Percentiles rank a stretch among this genome's conserved stretches.
These are phyloP conservation scores for Pseudomyrmex concolor DNA, from an alignment of 1,140 invertebrate species.

Conservation along the genomic window DNA sequence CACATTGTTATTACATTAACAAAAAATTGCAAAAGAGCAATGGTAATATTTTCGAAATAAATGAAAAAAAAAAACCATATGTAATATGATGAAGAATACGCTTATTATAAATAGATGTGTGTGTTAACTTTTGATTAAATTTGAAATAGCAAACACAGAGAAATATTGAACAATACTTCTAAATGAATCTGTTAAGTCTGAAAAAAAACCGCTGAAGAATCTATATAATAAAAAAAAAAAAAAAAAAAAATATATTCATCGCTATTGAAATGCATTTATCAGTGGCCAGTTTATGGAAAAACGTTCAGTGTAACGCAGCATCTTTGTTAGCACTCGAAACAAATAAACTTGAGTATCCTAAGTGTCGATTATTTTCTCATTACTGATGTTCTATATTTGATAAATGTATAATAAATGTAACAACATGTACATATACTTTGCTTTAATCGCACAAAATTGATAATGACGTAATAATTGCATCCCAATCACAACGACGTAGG, in stretches of 20 bases:
- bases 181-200: background rate
- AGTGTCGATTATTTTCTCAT: slow-evolving; percentile 36
- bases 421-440: slow-evolving; percentile 15
- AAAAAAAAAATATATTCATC: too few relatives aligned
- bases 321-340: slow-evolving; percentile 39
- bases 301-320: slow-evolving; percentile 34
- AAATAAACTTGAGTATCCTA: slow-evolving; percentile 37
- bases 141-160: background rate
- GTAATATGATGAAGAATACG: too few relatives aligned
- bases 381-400: slow-evolving; percentile 15
- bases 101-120: background rate
- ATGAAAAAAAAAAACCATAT: too few relatives aligned
- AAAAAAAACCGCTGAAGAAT: slow-evolving; percentile 43
- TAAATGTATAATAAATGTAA: slow-evolving; percentile 6
- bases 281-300: slow-evolving; percentile 22
- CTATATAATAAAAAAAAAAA: too few relatives aligned
- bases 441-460: background rate
- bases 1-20: too few relatives aligned
- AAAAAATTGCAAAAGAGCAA: too few relatives aligned
- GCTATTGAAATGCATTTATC: background rate
- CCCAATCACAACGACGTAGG: background rate
- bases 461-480: background rate
- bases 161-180: slow-evolving; percentile 5
- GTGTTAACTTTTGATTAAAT: slow-evolving; percentile 32
- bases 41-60: too few relatives aligned